Conservation (phyloP, 2,888 invertebrate species). For the Plebejus argus region DNA sequence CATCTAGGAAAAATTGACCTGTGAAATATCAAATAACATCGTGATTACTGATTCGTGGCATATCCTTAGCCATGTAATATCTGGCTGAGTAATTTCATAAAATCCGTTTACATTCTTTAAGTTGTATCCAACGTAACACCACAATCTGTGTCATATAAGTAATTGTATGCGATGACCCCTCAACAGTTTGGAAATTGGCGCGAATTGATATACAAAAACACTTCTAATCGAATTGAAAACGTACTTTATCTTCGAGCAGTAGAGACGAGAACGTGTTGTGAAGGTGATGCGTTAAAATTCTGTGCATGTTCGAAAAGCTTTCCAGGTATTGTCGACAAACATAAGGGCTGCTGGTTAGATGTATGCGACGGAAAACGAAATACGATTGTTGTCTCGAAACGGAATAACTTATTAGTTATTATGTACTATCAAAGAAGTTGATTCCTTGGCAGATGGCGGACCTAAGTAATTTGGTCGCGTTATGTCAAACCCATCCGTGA, state of each 20-base stretch:
- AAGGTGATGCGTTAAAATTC: not conserved
- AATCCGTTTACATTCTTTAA: not conserved
- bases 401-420: too few species aligned
- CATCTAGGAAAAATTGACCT: too few species aligned
- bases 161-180: conserved; percentile 1
- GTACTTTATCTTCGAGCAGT: not conserved
- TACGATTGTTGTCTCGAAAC: too few species aligned
- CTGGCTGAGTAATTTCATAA: too few species aligned
- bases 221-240: not conserved
- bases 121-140: not conserved
- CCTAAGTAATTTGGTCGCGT: too few species aligned
- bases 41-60: too few species aligned
- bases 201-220: not conserved
- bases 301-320: conserved; percentile 21
- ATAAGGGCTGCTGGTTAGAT: not conserved
- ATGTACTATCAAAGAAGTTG: too few species aligned
- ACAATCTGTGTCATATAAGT: not conserved
- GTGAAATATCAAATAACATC: too few species aligned
- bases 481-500: too few species aligned
- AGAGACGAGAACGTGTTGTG: not conserved
- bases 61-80: too few species aligned
- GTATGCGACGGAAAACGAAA: not conserved
- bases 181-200: conserved; percentile 17
- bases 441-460: too few species aligned
- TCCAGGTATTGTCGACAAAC: conserved; percentile 21